A percentile compares a stretch with the other conserved stretches of the same genome.
Evolutionary conservation across 2,888 invertebrate genomes (phyloP).

Genomic region (Herminia tarsipennalis): DNA sequence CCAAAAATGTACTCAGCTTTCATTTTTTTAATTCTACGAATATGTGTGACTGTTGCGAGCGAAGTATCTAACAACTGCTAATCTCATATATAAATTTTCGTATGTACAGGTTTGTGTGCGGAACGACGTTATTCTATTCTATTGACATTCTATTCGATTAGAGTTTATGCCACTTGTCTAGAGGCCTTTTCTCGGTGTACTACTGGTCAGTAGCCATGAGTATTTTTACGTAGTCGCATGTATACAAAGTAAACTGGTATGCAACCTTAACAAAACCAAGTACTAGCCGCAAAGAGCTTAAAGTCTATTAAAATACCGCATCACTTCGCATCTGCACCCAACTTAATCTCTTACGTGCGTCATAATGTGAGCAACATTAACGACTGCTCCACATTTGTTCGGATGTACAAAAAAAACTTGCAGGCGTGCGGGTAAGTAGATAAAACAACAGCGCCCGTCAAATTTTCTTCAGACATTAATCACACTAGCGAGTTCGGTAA

Average conservation of each 20-base stretch:
- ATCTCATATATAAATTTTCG: too few relatives aligned
- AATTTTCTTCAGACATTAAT: slow-evolving; percentile 84
- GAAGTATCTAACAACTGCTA: too few relatives aligned
- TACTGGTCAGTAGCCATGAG: too few relatives aligned
- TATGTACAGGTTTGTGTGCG: too few relatives aligned
- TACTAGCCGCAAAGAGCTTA: background rate
- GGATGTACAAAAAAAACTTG: slow-evolving; percentile 66
- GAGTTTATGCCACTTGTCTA: too few relatives aligned
- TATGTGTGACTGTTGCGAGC: too few relatives aligned
- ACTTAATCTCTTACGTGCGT: slow-evolving; percentile 38
- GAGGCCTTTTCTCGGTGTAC: too few relatives aligned
- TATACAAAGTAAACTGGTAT: background rate
- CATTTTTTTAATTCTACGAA: too few relatives aligned
- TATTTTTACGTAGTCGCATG: too few relatives aligned
- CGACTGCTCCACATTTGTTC: slow-evolving; percentile 77
- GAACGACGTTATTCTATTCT: too few relatives aligned
- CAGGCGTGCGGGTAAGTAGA: slow-evolving; percentile 84
- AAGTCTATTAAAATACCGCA: background rate
- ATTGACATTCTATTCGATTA: too few relatives aligned
- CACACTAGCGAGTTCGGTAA: slow-evolving; percentile 80
- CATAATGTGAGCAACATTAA: slow-evolving; percentile 75
- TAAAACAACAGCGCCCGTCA: slow-evolving; percentile 84
- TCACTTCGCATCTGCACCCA: slow-evolving; percentile 26
- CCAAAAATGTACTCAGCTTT: too few relatives aligned
- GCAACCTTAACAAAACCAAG: background rate